Evolutionary conservation across 2,888 invertebrate species (phyloP).

Genomic region (Cryptocephalus primarius): DNA sequence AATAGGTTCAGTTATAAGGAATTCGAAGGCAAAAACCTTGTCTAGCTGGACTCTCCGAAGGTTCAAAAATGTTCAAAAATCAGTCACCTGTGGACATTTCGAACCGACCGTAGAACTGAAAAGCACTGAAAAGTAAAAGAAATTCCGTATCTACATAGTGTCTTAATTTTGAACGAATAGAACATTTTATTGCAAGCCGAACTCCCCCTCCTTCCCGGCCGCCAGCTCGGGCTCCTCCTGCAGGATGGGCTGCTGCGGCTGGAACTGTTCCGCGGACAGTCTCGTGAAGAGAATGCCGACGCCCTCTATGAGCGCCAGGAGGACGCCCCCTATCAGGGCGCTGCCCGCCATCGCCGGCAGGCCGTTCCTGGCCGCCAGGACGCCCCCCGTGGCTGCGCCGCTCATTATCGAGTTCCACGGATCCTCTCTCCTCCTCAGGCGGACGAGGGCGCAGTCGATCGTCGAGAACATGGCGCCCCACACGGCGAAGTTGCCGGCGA

Average conservation of each 20-base stretch:
- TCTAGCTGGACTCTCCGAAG: no score
- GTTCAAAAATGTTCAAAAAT: no score
- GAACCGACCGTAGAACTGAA: no score
- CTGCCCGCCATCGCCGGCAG: slow-evolving; percentile 87
- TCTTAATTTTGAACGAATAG: no score
- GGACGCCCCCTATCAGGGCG: slow-evolving; percentile 89
- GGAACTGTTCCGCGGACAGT: slow-evolving; percentile 85
- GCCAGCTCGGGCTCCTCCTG: slow-evolving; percentile 43
- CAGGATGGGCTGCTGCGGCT: slow-evolving; percentile 65
- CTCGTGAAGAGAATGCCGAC: slow-evolving; percentile 90
- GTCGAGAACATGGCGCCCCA: slow-evolving; percentile 99
- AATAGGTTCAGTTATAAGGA: no score
- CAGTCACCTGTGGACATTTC: no score
- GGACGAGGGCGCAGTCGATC: slow-evolving; percentile 93
- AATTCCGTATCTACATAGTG: no score
- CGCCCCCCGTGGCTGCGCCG: slow-evolving; percentile 93
- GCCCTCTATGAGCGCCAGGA: slow-evolving; percentile 94
- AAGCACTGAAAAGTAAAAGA: no score
- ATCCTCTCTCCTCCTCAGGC: slow-evolving; percentile 90
- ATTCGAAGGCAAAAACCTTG: no score
- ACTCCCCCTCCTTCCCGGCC: no score
- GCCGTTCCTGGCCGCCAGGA: slow-evolving; percentile 88
- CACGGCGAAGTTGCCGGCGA: slow-evolving; percentile 94
- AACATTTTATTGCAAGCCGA: no score
- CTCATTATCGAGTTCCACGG: slow-evolving; percentile 95